Percentiles rank a stretch among this genome's conserved stretches.
Evolutionary conservation across 2,113 vertebrate genomes (phyloP).

Genomic region (Cygnus buccinator): DNA sequence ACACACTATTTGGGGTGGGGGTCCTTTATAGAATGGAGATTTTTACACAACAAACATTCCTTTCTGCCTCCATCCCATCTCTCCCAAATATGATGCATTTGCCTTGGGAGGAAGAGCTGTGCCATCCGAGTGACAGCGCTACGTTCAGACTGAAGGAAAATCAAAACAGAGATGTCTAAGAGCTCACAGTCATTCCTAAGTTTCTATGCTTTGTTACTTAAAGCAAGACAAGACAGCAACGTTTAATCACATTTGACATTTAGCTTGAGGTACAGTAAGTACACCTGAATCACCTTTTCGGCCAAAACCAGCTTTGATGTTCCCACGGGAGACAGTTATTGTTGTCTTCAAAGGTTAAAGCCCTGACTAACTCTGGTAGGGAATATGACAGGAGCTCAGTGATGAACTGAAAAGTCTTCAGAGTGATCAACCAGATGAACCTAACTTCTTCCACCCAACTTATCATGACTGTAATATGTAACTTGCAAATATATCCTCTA

Average conservation of each 20-base stretch:
- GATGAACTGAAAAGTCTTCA: background rate
- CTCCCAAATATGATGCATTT: background rate
- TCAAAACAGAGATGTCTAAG: background rate
- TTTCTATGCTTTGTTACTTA: conserved; percentile 16
- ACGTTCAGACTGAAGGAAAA: background rate
- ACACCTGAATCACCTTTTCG: conserved; percentile 61
- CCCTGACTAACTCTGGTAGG: background rate
- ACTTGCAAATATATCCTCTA: background rate
- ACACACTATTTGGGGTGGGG: accelerated
- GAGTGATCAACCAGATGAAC: background rate
- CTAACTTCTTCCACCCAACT: background rate
- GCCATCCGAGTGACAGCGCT: background rate
- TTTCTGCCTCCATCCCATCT: background rate
- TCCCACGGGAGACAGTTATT: conserved; percentile 37
- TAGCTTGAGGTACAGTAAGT: conserved; percentile 58
- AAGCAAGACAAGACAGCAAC: background rate
- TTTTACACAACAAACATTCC: background rate
- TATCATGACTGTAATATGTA: background rate
- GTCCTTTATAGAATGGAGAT: background rate
- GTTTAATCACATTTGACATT: conserved; percentile 70
- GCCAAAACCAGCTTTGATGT: conserved; percentile 62
- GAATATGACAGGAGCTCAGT: conserved; percentile 35
- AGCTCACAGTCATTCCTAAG: background rate
- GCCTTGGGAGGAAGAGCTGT: background rate
- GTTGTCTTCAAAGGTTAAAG: conserved; percentile 63